Base-by-base conservation (phyloP, 2,797 vertebrate species). In the Rousettus madagascariensis region DNA sequence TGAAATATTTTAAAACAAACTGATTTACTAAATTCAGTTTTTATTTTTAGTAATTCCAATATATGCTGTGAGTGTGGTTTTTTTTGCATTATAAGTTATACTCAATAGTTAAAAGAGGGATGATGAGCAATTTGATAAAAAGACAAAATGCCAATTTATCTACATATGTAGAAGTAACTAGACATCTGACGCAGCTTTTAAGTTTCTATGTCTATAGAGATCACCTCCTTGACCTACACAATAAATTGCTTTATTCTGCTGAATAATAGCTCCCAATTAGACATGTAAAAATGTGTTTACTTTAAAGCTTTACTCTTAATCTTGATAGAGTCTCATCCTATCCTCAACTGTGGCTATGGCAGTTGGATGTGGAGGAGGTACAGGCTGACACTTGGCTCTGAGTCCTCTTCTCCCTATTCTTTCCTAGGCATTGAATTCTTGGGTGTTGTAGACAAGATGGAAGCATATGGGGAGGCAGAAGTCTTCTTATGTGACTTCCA, bases 201-300 rank as follows among this genome's bases (percentile, higher is more conserved):
- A 66, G 61, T 96, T 86, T 91, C 65, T 83, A 0, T n/a, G 19
- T 78, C 0, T 86, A 3, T 83, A 74, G 19, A 1, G 53, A 49
- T 36, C 13, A 80, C 16, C 10, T 88, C 33, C 16, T 8, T 95
- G 69, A 55, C 20, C 59, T 80, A 28, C 53, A 69, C 0, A 78
- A 85, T 28, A 91, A 87, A 51, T 55, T 49, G 1, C 59, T 92
- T 91, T 94, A 68, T 88, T 87, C 88, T 87, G 46, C 53, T 87
- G 53, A 87, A 66, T 77, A 86, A 51, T 69, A 57, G 6, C 22
- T 46, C 12, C 41, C 9, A n/a, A 12, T 10, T 83, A 22, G 65
- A 86, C 30, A 53, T 26, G 46, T 77, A 59, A 61, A 84, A 72
- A 80, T 26, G 6, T 82, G 6, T 66, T 90, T 90, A n/a, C 66